These are phyloP conservation scores for Acanthis flammea DNA, from an alignment of 2,797 vertebrate genomes.

Conservation along the genomic window DNA sequence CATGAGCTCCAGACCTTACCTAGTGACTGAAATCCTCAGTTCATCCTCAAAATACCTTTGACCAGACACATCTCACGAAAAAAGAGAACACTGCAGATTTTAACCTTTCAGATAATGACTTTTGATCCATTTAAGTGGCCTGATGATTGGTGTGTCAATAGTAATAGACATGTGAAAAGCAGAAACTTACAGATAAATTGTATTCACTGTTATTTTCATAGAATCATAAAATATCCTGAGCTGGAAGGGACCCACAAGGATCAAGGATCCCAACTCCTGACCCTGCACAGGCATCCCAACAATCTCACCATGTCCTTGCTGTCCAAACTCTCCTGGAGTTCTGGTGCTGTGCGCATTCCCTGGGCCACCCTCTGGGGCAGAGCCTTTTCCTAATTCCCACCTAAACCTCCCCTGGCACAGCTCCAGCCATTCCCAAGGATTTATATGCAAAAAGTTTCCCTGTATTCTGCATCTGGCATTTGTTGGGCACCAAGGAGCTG, in stretches of 20 bases:
- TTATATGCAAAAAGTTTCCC: rapidly evolving
- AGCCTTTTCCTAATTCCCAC: background rate
- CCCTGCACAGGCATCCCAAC: background rate
- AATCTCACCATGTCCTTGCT: background rate
- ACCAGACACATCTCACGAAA: background rate
- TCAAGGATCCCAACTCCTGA: background rate
- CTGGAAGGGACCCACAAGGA: background rate
- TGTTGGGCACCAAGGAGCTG: background rate
- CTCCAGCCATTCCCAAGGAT: background rate
- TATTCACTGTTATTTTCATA: background rate
- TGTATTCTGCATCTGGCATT: background rate
- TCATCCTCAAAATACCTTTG: background rate
- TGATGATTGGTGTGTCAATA: background rate
- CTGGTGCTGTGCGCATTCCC: background rate
- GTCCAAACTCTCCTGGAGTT: background rate
- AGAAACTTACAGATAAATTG: background rate
- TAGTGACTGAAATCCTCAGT: background rate
- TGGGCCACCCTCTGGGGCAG: background rate
- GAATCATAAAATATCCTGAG: background rate
- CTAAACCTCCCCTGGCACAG: background rate
- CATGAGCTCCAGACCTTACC: background rate
- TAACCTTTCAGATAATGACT: background rate
- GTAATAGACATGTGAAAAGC: background rate
- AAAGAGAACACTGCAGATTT: background rate
- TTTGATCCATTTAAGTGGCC: background rate